Evolutionary conservation across 2,113 vertebrate species (phyloP).

Genomic region (Choloepus hoffmanni): DNA sequence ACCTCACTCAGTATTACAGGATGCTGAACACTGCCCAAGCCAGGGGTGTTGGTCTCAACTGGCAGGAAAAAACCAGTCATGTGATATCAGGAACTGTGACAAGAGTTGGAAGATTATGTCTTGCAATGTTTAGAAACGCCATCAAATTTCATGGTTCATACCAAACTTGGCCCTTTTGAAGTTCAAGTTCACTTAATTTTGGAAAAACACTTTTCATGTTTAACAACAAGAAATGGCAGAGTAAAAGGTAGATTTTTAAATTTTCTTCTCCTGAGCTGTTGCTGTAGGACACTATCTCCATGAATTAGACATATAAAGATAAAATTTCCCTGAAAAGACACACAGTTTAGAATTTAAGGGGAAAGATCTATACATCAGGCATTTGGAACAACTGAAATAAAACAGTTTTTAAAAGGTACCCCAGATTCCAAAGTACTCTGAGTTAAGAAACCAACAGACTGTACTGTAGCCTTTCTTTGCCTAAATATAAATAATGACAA

Average conservation of each 20-base stretch:
- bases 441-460: background rate
- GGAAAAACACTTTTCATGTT: slow-evolving; percentile 72
- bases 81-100: slow-evolving; percentile 66
- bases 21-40: slow-evolving; percentile 16
- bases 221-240: slow-evolving; percentile 58
- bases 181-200: slow-evolving; percentile 78
- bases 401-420: slow-evolving; percentile 32
- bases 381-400: slow-evolving; percentile 33
- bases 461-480: background rate
- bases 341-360: slow-evolving; percentile 41
- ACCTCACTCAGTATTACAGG: background rate
- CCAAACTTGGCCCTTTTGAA: slow-evolving; percentile 63
- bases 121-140: slow-evolving; percentile 72
- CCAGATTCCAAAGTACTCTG: background rate
- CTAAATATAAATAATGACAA: background rate
- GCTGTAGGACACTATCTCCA: background rate
- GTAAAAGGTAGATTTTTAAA: slow-evolving; percentile 50
- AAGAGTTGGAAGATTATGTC: slow-evolving; percentile 58
- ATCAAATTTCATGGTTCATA: slow-evolving; percentile 74
- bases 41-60: slow-evolving; percentile 36
- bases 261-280: slow-evolving; percentile 15
- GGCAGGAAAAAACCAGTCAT: slow-evolving; percentile 60
- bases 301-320: slow-evolving; percentile 48
- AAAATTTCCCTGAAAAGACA: slow-evolving; percentile 46
- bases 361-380: background rate